phyloP scores from a whole-genome alignment of 1,140 invertebrate genomes.

The Caligus rogercresseyi region DNA sequence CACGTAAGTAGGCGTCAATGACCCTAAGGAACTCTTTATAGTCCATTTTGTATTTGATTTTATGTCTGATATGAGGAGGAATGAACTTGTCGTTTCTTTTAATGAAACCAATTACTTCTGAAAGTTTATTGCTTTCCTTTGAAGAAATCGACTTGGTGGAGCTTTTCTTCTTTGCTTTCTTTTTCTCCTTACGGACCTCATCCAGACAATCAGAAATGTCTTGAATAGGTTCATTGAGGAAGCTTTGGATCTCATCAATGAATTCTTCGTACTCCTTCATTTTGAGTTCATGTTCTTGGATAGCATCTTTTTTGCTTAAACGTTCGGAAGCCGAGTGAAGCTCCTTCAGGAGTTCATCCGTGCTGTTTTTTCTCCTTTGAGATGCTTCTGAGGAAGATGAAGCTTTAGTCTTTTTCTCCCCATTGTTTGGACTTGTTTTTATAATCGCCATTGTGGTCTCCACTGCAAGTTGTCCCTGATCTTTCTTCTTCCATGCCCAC shows the following conservation, averaged over 20 bases:
- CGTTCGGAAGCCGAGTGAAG: background rate
- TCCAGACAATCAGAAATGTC: background rate
- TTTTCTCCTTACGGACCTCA: background rate
- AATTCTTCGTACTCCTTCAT: background rate
- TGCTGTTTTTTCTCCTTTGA: background rate
- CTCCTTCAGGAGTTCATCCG: background rate
- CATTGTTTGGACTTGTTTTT: background rate
- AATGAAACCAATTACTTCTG: background rate
- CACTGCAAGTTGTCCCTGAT: background rate
- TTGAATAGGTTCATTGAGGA: background rate
- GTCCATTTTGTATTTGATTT: background rate
- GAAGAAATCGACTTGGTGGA: background rate
- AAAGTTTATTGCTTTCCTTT: background rate
- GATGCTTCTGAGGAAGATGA: background rate
- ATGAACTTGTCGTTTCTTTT: background rate
- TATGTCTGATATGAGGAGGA: background rate
- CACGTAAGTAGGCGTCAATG: background rate
- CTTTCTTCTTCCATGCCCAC: background rate
- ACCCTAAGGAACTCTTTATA: background rate
- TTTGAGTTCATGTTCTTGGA: background rate
- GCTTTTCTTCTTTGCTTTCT: background rate
- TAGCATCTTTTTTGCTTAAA: background rate
- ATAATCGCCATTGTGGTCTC: background rate
- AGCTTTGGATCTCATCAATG: background rate
- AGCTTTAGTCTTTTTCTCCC: too few species aligned